Evolutionary conservation across 2,888 invertebrate genomes (phyloP).

Genomic region (Chymomyza amoena): DNA sequence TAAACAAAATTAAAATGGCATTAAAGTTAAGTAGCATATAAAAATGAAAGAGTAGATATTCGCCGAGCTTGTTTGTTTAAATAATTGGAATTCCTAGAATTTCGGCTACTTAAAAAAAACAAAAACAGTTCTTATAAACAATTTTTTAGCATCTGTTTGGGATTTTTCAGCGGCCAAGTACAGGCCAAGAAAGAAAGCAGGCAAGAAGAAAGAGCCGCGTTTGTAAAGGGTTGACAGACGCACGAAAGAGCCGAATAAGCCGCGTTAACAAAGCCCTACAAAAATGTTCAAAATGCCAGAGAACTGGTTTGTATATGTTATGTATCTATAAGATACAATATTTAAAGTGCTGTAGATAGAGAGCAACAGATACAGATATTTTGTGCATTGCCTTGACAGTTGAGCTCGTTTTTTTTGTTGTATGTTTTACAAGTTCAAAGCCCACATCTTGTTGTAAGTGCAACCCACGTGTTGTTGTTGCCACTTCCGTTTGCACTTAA

Average conservation of each 20-base stretch:
- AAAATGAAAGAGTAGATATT: not conserved
- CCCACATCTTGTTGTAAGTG: conserved; percentile 20
- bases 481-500: conserved; percentile 9
- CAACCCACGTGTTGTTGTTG: conserved; percentile 10
- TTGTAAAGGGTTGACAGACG: conserved; percentile 1
- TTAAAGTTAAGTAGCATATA: not conserved
- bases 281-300: conserved; percentile 25
- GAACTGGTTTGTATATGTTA: conserved; percentile 48
- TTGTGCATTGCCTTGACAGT: not conserved
- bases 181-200: conserved; percentile 20
- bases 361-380: not conserved
- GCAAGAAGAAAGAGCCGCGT: conserved; percentile 8
- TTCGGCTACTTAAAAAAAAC: not conserved
- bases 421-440: conserved; percentile 48
- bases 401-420: not conserved
- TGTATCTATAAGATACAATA: conserved; percentile 50
- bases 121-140: conserved; percentile 57
- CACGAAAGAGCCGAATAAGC: not conserved
- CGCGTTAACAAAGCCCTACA: conserved; percentile 39
- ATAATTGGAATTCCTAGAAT: not conserved
- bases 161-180: conserved; percentile 34
- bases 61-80: not conserved
- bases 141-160: conserved; percentile 32
- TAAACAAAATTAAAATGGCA: not conserved
- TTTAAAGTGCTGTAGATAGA: conserved; percentile 26